Conservation (phyloP, 2,888 invertebrate species). For the Diadegma fenestrale region DNA sequence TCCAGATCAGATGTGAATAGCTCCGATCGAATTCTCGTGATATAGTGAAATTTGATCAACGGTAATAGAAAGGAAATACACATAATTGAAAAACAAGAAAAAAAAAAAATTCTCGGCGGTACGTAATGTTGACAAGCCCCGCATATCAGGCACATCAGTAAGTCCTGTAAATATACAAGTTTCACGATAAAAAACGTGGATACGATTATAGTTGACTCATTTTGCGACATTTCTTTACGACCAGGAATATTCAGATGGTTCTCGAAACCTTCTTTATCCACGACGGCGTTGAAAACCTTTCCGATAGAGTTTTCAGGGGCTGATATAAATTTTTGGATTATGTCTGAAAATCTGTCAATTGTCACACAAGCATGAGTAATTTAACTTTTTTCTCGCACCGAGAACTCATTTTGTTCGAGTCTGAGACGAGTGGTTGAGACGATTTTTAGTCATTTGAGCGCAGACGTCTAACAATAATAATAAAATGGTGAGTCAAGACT, state of each 20-base stretch:
- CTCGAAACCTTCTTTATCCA: not conserved
- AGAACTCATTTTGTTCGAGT: too few species aligned
- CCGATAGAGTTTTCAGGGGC: not conserved
- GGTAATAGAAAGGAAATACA: not conserved
- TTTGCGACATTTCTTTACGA: not conserved
- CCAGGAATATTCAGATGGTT: not conserved
- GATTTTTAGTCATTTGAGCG: too few species aligned
- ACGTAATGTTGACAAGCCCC: not conserved
- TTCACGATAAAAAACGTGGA: not conserved
- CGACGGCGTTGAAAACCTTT: not conserved
- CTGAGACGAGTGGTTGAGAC: too few species aligned
- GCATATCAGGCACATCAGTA: not conserved
- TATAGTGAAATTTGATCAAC: not conserved
- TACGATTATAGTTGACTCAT: not conserved
- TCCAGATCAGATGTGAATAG: not conserved
- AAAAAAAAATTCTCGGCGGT: not conserved
- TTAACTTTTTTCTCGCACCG: too few species aligned
- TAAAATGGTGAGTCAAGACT: too few species aligned
- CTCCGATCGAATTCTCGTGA: not conserved
- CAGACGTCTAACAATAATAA: too few species aligned
- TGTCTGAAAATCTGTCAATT: not conserved
- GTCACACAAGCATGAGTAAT: not conserved
- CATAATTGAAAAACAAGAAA: not conserved
- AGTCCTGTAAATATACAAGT: not conserved
- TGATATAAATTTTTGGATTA: not conserved